Percentiles rank a stretch among this genome's conserved stretches.
Conservation (phyloP, 2,797 vertebrate species). For the Nannoperca australis region DNA sequence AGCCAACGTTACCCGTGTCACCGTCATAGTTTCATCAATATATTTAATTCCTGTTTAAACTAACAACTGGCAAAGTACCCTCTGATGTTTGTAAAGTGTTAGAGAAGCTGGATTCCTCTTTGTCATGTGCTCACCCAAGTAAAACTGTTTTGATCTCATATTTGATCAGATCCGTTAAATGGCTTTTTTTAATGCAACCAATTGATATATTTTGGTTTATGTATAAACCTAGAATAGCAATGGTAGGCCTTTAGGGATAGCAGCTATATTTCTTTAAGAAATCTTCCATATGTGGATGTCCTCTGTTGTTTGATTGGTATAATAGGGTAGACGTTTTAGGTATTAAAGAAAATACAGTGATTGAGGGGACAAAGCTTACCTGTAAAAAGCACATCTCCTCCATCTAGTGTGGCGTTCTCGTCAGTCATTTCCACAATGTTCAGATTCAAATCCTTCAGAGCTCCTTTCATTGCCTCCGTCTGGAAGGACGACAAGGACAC, state of each 20-base stretch:
- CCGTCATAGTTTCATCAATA: background rate
- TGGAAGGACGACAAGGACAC: conserved; percentile 74
- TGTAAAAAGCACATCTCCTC: conserved; percentile 98
- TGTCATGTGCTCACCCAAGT: too few species aligned
- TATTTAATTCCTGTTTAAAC: background rate
- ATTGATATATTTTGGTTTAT: background rate
- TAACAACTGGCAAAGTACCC: background rate
- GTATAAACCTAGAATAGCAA: background rate
- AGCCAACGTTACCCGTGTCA: background rate
- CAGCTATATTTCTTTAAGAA: rapidly evolving
- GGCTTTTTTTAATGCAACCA: background rate
- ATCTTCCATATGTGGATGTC: background rate
- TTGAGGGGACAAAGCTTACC: conserved; percentile 78
- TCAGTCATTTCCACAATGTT: conserved; percentile 96
- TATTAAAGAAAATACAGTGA: background rate
- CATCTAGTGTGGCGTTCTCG: conserved; percentile 94
- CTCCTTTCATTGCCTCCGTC: conserved; percentile 90
- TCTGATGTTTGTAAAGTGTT: too few species aligned
- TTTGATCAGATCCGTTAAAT: too few species aligned
- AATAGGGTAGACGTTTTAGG: background rate
- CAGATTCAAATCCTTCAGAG: conserved; percentile 89
- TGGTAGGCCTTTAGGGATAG: background rate
- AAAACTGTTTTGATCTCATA: too few species aligned
- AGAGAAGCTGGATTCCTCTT: too few species aligned
- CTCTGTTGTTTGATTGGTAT: background rate